A percentile compares a stretch with the other conserved stretches of the same genome.
Evolutionary conservation across 2,113 vertebrate species (phyloP).

Genomic region (Periophthalmodon schlosseri): DNA sequence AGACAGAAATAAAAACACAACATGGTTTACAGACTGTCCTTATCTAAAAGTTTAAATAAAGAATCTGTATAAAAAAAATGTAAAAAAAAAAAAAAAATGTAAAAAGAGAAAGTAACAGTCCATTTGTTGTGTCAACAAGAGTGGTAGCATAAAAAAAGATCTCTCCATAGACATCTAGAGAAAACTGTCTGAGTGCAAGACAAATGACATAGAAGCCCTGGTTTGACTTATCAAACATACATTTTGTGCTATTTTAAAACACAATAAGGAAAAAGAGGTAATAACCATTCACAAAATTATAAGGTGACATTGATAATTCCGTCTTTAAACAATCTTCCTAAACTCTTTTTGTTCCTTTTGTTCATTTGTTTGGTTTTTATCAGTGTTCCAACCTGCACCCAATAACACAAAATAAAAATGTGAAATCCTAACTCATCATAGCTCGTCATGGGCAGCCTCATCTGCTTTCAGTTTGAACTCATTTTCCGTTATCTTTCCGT

Average conservation of each 20-base stretch:
- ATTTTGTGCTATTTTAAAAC: slow-evolving; percentile 36
- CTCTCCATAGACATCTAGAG: background rate
- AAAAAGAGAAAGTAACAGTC: background rate
- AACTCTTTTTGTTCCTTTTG: background rate
- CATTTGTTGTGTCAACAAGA: slow-evolving; percentile 9
- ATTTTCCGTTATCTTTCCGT: slow-evolving; percentile 88
- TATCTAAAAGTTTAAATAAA: slow-evolving; percentile 6
- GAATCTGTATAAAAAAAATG: background rate
- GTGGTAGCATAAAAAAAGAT: slow-evolving; percentile 10
- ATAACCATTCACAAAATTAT: slow-evolving; percentile 30
- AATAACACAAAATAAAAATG: slow-evolving; percentile 23
- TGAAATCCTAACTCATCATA: slow-evolving; percentile 74
- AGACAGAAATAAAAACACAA: background rate
- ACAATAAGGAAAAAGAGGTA: slow-evolving; percentile 33
- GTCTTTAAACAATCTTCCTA: background rate
- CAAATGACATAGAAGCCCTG: slow-evolving; percentile 14
- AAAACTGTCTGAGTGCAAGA: slow-evolving; percentile 1
- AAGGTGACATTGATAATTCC: background rate
- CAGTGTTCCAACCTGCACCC: slow-evolving; percentile 37
- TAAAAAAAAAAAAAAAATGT: background rate
- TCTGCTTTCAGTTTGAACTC: slow-evolving; percentile 97
- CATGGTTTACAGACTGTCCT: background rate
- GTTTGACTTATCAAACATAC: too few species aligned
- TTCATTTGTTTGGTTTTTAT: slow-evolving; percentile 2
- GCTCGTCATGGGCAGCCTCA: slow-evolving; percentile 89